Evolutionary conservation across 2,797 vertebrate species (phyloP), one percentile per base, ranked within the genome.

Genomic region (Muraenolepis orangiensis): DNA sequence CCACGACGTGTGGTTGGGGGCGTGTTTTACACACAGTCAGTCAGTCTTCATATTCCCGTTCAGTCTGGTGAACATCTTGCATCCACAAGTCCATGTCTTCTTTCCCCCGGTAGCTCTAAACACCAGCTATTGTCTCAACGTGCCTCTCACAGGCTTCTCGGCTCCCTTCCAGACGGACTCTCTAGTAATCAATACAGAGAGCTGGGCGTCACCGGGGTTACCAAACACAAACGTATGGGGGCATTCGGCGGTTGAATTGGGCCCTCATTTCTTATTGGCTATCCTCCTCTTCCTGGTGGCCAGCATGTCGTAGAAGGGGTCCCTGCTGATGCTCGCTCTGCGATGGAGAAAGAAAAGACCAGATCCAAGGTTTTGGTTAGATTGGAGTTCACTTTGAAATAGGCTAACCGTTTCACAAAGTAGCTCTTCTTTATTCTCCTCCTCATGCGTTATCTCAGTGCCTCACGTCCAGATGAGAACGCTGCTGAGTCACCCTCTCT

Each of bases 251-350:
- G 20, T 16, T 16, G 38, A 66, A 28, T 26, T 51, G 14, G 2
- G 61, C 85, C 92, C 92, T 93, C 90, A 94, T 87, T 99, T 99
- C 88, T 99, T 99, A 85, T 96, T 96, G 84, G 98, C 98, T 80
- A 99, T 96, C 89, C 98, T 95, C 82, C 96, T 91, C 83, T 99
- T 99, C 90, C 98, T 95, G 61, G 96, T 98, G 75, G 98, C 97
- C 91, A 99, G 86, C 98, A 99, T 99, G 88, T 99, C 98, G 10
- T 98, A 99, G 92, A 99, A 99, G 29, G 98, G 98, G 83, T 99
- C 98, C 87, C 94, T 96, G 90, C 98, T 99, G 94, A 99, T 99
- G 86, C 98, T 99, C 1, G 98, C 98, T 91, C 98, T 99, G 90
- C 28, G 76, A 70, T 72, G 26, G 81, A 78, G 87, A 69, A 70